Percentiles rank a stretch among this genome's conserved stretches.
Conservation (phyloP, 2,888 invertebrate species). For the Thecophora atra region DNA sequence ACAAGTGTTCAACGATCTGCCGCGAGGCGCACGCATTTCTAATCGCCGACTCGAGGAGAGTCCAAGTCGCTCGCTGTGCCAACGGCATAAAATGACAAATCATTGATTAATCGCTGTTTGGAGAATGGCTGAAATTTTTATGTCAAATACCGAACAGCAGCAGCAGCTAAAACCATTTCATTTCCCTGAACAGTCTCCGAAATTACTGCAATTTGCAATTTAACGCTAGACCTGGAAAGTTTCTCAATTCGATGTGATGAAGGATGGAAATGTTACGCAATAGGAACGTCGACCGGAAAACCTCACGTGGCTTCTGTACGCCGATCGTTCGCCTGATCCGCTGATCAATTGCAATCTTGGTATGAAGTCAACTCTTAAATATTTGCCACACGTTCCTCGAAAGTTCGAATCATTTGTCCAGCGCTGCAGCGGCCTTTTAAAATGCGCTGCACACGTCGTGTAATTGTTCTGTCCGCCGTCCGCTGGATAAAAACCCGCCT, state of each 20-base stretch:
- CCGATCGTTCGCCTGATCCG: background rate
- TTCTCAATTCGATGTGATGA: background rate
- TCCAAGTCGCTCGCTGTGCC: background rate
- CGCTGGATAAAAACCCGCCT: background rate
- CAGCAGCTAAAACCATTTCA: constrained; percentile 27
- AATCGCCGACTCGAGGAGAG: background rate
- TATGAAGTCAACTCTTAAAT: constrained; percentile 23
- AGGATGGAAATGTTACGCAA: background rate
- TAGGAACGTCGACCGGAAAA: background rate
- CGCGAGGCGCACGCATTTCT: constrained; percentile 6
- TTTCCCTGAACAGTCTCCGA: background rate
- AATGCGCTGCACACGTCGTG: constrained; percentile 42
- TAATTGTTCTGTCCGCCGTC: constrained; percentile 39
- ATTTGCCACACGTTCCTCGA: constrained; percentile 37
- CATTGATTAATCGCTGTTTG: constrained; percentile 25
- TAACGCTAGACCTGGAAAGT: background rate
- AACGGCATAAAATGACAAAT: constrained; percentile 28
- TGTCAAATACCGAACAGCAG: constrained; percentile 16
- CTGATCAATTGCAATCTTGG: background rate
- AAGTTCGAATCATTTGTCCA: constrained; percentile 34
- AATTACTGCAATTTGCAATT: background rate
- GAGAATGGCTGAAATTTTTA: constrained; percentile 14
- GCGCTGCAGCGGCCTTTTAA: constrained; percentile 38
- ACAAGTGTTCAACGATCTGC: constrained; percentile 12
- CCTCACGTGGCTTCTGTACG: constrained; percentile 7